Base-by-base conservation (phyloP, 2,797 vertebrate species). In the Centropyge bicolor region DNA sequence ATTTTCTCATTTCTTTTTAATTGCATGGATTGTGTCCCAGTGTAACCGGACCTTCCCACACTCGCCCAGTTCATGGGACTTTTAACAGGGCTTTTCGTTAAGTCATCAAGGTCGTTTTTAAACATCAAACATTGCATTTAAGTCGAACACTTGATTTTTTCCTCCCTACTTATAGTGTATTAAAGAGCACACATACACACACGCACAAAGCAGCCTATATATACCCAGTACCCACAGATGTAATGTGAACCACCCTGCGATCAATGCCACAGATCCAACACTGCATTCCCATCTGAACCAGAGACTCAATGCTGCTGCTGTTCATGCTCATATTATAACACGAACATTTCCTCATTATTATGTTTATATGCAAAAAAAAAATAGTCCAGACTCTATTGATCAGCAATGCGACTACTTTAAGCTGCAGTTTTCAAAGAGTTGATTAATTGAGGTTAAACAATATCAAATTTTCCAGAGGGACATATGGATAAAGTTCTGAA, bases 1-100 rank as follows among this genome's bases (percentile, higher is more conserved):
- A 90, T 93, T 91, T 90, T 78, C 86, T 88, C 86, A 89, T 93
- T 91, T 91, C 87, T 91, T 87, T 91, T 92, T 91, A 91, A 93
- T 93, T 90, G 84, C 85, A 84, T 86, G 76, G 77, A 80, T 81
- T 78, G 80, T 68, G 67, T 82, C 78, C 77, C 62, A 66, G 70
- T 78, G 87, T 80, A 93, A 91, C 79, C 49, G 57, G 70, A 88
- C 74, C 90, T 87, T 70, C 24, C 63, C 75, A 67, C 80, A 80
- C 56, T 55, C 49, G 40, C 62, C 74, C 43, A 48, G 75, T 79
- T 76, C 54, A 73, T 48, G 38, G 31, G 20, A 73, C 22, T 76
- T 76, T 22, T 16, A 76, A 46, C 11, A 31, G 43, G 43, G 56
- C 83, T 79, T 60, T 66, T 78, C 43, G 51, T 19, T 19, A 13